Conservation (phyloP, 2,797 vertebrate species). For the Fistularia tabacaria region DNA sequence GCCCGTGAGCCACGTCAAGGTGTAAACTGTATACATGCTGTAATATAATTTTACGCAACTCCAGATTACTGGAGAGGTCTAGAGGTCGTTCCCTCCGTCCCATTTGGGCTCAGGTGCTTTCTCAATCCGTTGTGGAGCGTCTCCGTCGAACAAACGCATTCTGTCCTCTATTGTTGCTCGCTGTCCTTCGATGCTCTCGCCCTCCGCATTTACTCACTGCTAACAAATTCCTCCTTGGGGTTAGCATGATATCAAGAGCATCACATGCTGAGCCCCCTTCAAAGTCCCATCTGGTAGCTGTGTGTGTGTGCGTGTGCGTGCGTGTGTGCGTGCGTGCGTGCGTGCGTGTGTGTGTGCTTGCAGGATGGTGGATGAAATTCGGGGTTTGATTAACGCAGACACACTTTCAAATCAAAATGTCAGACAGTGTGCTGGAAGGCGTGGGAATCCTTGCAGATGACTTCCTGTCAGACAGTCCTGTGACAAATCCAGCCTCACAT, state of each 20-base stretch:
- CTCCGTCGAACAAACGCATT: too few species aligned
- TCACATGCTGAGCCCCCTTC: conserved; percentile 47
- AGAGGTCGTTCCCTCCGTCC: too few species aligned
- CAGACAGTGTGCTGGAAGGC: not conserved
- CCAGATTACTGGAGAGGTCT: too few species aligned
- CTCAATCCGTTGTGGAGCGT: too few species aligned
- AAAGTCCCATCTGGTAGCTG: conserved; percentile 53
- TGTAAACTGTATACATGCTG: too few species aligned
- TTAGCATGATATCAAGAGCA: conserved; percentile 30
- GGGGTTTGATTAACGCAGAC: not conserved
- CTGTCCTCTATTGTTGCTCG: too few species aligned
- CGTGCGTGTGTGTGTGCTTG: too few species aligned
- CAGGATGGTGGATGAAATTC: not conserved
- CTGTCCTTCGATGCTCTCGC: conserved; percentile 22
- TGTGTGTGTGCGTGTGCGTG: conserved; percentile 11
- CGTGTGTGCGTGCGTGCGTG: conserved; percentile 4
- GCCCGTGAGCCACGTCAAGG: too few species aligned
- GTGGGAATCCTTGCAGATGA: not conserved
- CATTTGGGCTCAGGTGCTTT: too few species aligned
- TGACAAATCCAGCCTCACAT: conserved; percentile 33
- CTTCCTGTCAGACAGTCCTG: not conserved
- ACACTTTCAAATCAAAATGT: not conserved
- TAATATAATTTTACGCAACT: too few species aligned
- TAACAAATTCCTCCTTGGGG: conserved; percentile 41
- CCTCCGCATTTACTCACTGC: conserved; percentile 40